Conservation (phyloP, 2,113 vertebrate species). For the Accipiter virgatus region DNA sequence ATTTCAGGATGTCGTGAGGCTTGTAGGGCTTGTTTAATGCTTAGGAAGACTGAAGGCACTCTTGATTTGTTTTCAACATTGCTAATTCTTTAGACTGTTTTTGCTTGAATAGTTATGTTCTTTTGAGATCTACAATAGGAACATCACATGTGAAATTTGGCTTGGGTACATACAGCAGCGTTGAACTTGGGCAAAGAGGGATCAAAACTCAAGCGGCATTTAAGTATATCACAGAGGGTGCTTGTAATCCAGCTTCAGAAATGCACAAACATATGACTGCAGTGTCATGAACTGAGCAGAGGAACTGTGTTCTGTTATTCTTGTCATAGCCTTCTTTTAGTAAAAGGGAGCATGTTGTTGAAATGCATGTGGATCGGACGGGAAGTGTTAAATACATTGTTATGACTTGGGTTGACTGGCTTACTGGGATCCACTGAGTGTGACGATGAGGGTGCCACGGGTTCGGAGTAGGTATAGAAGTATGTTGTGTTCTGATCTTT, state of each 20-base stretch:
- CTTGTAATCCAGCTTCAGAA: neutral
- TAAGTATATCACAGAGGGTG: neutral
- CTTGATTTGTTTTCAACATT: neutral
- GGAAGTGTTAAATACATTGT: neutral
- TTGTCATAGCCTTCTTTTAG: neutral
- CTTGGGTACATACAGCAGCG: neutral
- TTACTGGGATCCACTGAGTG: neutral
- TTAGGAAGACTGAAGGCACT: neutral
- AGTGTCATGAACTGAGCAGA: neutral
- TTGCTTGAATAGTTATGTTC: neutral
- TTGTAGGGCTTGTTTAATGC: neutral
- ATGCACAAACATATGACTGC: neutral
- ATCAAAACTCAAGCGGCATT: rapidly evolving
- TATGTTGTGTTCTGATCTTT: neutral
- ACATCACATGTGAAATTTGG: neutral
- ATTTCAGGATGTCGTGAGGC: neutral
- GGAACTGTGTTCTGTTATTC: neutral
- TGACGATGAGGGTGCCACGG: rapidly evolving
- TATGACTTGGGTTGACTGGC: neutral
- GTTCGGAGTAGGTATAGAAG: neutral
- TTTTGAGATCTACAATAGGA: neutral
- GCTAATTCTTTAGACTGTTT: neutral
- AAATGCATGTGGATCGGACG: neutral
- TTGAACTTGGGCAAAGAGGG: neutral
- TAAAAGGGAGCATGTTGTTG: neutral